Base-by-base conservation (phyloP, 2,113 vertebrate species). In the Nesogale talazaci region DNA sequence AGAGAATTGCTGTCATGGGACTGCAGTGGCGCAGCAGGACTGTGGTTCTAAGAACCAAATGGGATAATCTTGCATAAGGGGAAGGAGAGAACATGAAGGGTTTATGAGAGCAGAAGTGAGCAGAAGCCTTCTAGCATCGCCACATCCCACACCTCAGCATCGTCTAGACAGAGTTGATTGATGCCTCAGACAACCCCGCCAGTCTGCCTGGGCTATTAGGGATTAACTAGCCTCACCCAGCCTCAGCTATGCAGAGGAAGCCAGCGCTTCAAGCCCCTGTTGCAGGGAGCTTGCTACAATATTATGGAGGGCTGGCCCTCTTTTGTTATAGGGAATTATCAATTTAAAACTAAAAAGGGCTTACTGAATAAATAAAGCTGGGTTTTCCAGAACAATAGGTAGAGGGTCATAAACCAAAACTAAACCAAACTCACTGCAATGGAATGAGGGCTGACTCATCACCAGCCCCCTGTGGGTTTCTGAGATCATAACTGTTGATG, bases 41-140 rank as follows among this genome's bases (percentile, higher is more conserved):
- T 88, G 23, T 34, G 29, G 61, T 61, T 89, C 85, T 79, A 88
- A 72, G 76, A 87, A 88, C 17, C 90, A 94, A 80, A 86, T n/a
- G 27, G 46, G 25, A 4, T 83, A 89, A 56, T 87, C 70, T 40
- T 69, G 63, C 25, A 36, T 34, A 17, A 79, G 9, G 23, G 20
- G 23, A 94, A 90, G 65, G n/a, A 87, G 25, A 72, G 40, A 67
- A 38, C 75, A 72, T 46, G 42, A 10, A 22, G 70, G 12, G 22
- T 38, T 94, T 80, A 19, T 69, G 59, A 65, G 46, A 76, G 19
- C 19, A 59, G 40, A 25, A 77, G 52, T n/a, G 29, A 92, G 25
- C 23, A 56, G 36, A n/a, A 56, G 38, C 25, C 72, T 76, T 52
- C 59, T 40, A 76, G 10, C 17, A n/a, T 69, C 29, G 34, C 34